Conservation (phyloP, 2,888 invertebrate species). For the Aspidiotus rigidus region DNA sequence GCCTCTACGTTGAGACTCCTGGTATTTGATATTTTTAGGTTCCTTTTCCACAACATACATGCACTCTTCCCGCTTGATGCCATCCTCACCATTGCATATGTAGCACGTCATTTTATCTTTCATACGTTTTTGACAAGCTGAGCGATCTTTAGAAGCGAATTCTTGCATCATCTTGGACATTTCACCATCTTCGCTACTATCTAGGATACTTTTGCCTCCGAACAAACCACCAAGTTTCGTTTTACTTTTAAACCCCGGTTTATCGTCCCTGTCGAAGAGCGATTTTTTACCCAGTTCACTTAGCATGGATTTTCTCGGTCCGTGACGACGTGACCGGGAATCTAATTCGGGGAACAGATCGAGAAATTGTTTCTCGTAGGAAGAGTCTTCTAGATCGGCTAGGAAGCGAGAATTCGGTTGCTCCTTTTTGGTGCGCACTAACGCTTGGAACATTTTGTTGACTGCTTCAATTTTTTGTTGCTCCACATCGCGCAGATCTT, state of each 20-base stretch:
- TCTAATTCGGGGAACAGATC: conserved; percentile 33
- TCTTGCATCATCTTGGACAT: conserved; percentile 63
- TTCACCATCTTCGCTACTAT: conserved; percentile 51
- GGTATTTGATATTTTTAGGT: conserved; percentile 57
- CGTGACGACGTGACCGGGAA: not conserved
- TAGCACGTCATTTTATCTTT: conserved; percentile 70
- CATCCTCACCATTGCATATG: conserved; percentile 59
- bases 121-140: conserved; percentile 57
- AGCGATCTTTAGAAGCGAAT: conserved; percentile 61
- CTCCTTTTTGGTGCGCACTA: conserved; percentile 16
- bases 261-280: conserved; percentile 12
- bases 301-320: conserved; percentile 4
- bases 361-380: conserved; percentile 35
- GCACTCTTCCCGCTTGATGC: conserved; percentile 66
- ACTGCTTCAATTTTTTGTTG: conserved; percentile 21
- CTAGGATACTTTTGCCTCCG: conserved; percentile 12
- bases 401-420: conserved; percentile 15
- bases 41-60: conserved; percentile 64
- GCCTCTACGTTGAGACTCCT: conserved; percentile 51
- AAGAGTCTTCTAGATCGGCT: conserved; percentile 19
- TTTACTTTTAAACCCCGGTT: conserved; percentile 22
- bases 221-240: conserved; percentile 22
- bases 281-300: conserved; percentile 1
- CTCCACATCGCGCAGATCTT: conserved; percentile 9
- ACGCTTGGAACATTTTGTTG: conserved; percentile 19